These are phyloP conservation scores for Engraulis encrasicolus DNA, from an alignment of 2,113 vertebrate genomes.

Conservation along the genomic window DNA sequence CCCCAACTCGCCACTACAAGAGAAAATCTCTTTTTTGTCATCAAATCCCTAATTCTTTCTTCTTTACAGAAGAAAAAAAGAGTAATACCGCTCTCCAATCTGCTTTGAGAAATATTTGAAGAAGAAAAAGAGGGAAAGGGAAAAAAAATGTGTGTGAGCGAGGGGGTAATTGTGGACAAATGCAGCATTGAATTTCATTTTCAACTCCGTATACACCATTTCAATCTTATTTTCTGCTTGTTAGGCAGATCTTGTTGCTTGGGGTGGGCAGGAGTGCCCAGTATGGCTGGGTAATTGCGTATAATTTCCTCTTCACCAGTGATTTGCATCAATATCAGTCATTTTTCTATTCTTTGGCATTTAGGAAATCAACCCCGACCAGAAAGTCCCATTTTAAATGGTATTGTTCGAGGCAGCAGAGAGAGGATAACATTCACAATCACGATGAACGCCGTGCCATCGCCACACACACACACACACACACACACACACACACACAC, in stretches of 20 bases:
- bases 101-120: constrained; percentile 89
- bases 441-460: constrained; percentile 3
- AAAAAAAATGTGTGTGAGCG: constrained; percentile 90
- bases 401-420: constrained; percentile 65
- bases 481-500: no score
- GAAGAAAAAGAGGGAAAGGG: constrained; percentile 43
- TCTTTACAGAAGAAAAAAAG: constrained; percentile 57
- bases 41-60: constrained; percentile 85
- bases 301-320: constrained; percentile 87
- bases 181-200: constrained; percentile 93
- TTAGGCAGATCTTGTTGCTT: constrained; percentile 93
- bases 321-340: constrained; percentile 82
- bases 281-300: constrained; percentile 88
- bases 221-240: constrained; percentile 97
- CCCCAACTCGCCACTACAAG: constrained; percentile 62
- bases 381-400: constrained; percentile 80
- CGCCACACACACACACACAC: no score
- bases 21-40: constrained; percentile 69
- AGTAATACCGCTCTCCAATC: constrained; percentile 87
- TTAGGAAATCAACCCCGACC: constrained; percentile 70
- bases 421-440: constrained; percentile 37
- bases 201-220: constrained; percentile 92
- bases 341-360: constrained; percentile 76
- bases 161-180: constrained; percentile 94
- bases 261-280: constrained; percentile 87